Percentiles rank a stretch among this genome's conserved stretches.
Evolutionary conservation across 1,140 invertebrate species (phyloP).

Genomic region (Oedothorax gibbosus): DNA sequence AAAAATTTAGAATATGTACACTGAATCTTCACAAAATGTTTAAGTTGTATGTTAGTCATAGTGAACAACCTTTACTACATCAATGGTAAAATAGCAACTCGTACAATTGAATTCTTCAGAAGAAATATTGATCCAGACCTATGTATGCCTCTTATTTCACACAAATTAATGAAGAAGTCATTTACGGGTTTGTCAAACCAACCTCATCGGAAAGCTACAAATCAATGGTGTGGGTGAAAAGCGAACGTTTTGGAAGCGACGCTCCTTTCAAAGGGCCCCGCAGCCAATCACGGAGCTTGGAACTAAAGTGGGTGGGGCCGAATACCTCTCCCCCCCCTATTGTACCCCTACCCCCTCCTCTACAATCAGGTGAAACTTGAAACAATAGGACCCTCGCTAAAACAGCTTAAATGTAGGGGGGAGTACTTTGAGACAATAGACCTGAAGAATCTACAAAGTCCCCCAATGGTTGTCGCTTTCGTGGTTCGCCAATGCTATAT

Average conservation of each 20-base stretch:
- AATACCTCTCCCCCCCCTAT: constrained; percentile 9
- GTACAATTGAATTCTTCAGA: no score
- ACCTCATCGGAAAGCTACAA: not conserved
- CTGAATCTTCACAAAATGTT: no score
- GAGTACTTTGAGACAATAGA: constrained; percentile 48
- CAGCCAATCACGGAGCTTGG: constrained; percentile 44
- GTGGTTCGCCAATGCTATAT: constrained; percentile 50
- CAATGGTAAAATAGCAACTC: no score
- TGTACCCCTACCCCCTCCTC: constrained; percentile 10
- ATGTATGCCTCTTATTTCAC: no score
- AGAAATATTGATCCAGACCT: no score
- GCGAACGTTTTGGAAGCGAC: not conserved
- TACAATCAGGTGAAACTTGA: constrained; percentile 44
- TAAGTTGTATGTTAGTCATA: no score
- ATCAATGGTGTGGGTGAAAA: constrained; percentile 17
- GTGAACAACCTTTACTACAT: no score
- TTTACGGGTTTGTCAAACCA: no score
- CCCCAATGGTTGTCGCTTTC: constrained; percentile 37
- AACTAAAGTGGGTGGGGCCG: constrained; percentile 34
- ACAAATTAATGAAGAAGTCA: no score
- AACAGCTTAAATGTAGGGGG: constrained; percentile 41
- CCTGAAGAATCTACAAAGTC: constrained; percentile 28
- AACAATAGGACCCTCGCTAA: constrained; percentile 43
- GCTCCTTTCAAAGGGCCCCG: constrained; percentile 47
- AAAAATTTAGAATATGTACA: no score